phyloP scores from a whole-genome alignment of 2,113 vertebrate genomes.

The Varanus salvator region DNA sequence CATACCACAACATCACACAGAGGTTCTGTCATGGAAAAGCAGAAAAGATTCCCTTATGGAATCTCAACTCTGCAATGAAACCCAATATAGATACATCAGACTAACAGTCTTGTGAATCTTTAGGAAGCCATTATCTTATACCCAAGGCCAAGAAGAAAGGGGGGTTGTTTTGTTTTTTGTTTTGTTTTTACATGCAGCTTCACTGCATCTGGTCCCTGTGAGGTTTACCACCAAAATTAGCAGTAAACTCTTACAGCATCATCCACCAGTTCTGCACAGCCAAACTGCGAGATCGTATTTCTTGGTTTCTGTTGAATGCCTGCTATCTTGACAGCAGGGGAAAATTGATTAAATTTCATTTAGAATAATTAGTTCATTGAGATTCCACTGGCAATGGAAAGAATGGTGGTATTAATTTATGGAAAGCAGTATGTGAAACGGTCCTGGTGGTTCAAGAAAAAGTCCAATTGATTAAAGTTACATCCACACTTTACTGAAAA shows the following conservation, averaged over 20 bases:
- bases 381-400: constrained; percentile 58
- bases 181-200: constrained; percentile 14
- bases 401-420: constrained; percentile 58
- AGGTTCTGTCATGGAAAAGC: too few relatives aligned
- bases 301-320: constrained; percentile 17
- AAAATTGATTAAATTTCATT: constrained; percentile 41
- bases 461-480: constrained; percentile 45
- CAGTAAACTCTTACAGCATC: constrained; percentile 36
- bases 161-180: too few relatives aligned
- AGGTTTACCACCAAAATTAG: constrained; percentile 51
- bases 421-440: constrained; percentile 46
- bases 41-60: too few relatives aligned
- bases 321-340: neutral
- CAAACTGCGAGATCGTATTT: neutral
- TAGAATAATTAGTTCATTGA: constrained; percentile 64
- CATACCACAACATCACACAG: too few relatives aligned
- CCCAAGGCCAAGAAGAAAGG: constrained; percentile 5
- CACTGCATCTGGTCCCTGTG: constrained; percentile 21
- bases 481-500: constrained; percentile 20
- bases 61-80: too few relatives aligned
- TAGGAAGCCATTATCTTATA: constrained; percentile 2
- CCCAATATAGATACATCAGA: too few relatives aligned
- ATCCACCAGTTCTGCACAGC: constrained; percentile 32
- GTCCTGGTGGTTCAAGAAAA: constrained; percentile 40
- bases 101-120: neutral